Percentiles rank a stretch among this genome's conserved stretches.
These are phyloP conservation scores for Athrips mouffetella DNA, from an alignment of 2,888 invertebrate species.

Conservation along the genomic window DNA sequence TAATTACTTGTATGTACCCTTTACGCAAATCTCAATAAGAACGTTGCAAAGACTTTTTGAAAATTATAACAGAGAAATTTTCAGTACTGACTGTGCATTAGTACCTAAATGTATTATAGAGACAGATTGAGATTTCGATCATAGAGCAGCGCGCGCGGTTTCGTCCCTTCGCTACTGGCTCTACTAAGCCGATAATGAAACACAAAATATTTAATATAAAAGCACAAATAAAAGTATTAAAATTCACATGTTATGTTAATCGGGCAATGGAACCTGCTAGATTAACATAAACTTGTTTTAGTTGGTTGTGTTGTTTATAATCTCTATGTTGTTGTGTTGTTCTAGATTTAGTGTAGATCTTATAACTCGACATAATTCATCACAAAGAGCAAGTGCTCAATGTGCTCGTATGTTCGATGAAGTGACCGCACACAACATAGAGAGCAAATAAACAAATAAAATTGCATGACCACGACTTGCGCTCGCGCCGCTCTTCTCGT, in stretches of 20 bases:
- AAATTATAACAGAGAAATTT: neutral
- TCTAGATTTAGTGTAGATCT: too few species aligned
- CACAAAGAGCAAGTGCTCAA: neutral
- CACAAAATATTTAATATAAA: too few species aligned
- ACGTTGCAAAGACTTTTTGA: too few species aligned
- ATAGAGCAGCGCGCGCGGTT: constrained; percentile 27
- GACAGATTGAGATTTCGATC: constrained; percentile 38
- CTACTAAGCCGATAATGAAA: too few species aligned
- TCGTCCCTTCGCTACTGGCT: constrained; percentile 6
- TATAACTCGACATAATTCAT: neutral
- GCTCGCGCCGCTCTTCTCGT: constrained; percentile 35
- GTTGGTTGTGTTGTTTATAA: too few species aligned
- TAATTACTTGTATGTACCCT: neutral
- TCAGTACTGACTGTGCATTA: constrained; percentile 23
- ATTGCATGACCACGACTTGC: constrained; percentile 43
- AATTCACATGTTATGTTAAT: too few species aligned
- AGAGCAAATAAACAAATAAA: constrained; percentile 47
- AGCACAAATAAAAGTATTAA: too few species aligned
- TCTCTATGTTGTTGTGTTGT: too few species aligned
- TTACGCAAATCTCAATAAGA: neutral
- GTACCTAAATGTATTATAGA: constrained; percentile 26
- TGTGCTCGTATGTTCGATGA: constrained; percentile 24
- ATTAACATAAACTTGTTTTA: too few species aligned
- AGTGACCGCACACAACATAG: constrained; percentile 42
- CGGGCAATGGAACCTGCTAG: too few species aligned